Conservation (phyloP, 2,888 invertebrate genomes). For the Acronicta psi region DNA sequence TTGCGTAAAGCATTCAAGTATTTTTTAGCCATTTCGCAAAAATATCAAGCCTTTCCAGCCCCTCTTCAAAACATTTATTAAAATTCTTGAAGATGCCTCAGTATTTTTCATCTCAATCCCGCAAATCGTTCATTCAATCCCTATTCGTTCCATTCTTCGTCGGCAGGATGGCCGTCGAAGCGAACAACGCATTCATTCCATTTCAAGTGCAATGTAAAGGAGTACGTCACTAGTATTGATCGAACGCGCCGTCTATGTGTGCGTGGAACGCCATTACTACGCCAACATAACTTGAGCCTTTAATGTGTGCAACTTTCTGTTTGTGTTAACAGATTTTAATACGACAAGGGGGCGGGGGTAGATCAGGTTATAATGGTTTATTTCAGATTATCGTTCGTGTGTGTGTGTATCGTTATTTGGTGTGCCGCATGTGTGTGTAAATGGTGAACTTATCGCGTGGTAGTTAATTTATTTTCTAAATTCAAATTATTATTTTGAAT, state of each 20-base stretch:
- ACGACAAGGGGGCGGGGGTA: slow-evolving; percentile 6
- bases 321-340: slow-evolving; percentile 31
- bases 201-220: slow-evolving; percentile 46
- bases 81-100: slow-evolving; percentile 33
- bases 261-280: slow-evolving; percentile 33
- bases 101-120: slow-evolving; percentile 38
- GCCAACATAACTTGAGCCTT: slow-evolving; percentile 42
- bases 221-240: slow-evolving; percentile 58
- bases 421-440: slow-evolving; percentile 13
- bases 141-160: slow-evolving; percentile 34
- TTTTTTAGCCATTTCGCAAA: slow-evolving; percentile 1
- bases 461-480: slow-evolving; percentile 23
- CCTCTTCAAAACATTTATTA: slow-evolving; percentile 15
- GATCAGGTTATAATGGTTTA: slow-evolving; percentile 25
- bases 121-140: slow-evolving; percentile 46
- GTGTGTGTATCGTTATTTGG: slow-evolving; percentile 7
- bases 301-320: slow-evolving; percentile 24
- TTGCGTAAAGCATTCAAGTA: no score
- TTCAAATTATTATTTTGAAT: slow-evolving; percentile 15
- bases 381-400: slow-evolving; percentile 14
- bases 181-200: slow-evolving; percentile 51
- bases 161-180: slow-evolving; percentile 36
- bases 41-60: slow-evolving; percentile 25
- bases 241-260: slow-evolving; percentile 50
- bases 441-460: slow-evolving; percentile 16